Evolutionary conservation across 2,797 vertebrate genomes (phyloP), one percentile per base, ranked within the genome.

Genomic region (Karalla daura): DNA sequence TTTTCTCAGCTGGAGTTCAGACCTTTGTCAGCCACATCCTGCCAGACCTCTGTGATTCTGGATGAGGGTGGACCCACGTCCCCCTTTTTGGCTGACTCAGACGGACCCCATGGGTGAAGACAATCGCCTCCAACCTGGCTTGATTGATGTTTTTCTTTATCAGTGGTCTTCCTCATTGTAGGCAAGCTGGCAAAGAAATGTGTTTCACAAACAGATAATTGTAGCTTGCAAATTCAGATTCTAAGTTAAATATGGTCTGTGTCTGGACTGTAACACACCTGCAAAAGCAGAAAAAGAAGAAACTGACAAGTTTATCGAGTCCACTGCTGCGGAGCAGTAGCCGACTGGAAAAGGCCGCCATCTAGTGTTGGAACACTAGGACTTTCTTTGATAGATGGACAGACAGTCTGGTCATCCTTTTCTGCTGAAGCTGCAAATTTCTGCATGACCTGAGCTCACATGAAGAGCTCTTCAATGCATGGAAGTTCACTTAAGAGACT

Each of bases 171-270:
- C 28, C 2, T 89, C n/a, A n/a, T 91, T 12, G 93, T 89, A 7
- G 14, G 10, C 84, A 95, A 74, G 88, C 89, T 94, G 79, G 94
- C 93, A 49, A 94, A 93, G 7, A 89, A 68, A 83, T 91, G 56
- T 43, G 3, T 45, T 36, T 44, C n/a, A n/a, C n/a, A n/a, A n/a
- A n/a, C n/a, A n/a, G n/a, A n/a, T n/a, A n/a, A n/a, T n/a, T n/a
- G n/a, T n/a, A n/a, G n/a, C n/a, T n/a, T 30, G 28, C 10, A 10
- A 10, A 23, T 14, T 5, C 2, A 47, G 59, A 37, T 17, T 9
- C 21, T 3, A 20, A 5, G 4, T 20, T 49, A 2, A 51, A 32
- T 18, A 28, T 12, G 14, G 30, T 13, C 5, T 23, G 18, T 30
- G 7, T 17, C 37, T 23, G 18, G 28, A 35, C 12, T 21, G 45